Base-by-base conservation (phyloP, 2,113 vertebrate species). In the Mixornis gularis region DNA sequence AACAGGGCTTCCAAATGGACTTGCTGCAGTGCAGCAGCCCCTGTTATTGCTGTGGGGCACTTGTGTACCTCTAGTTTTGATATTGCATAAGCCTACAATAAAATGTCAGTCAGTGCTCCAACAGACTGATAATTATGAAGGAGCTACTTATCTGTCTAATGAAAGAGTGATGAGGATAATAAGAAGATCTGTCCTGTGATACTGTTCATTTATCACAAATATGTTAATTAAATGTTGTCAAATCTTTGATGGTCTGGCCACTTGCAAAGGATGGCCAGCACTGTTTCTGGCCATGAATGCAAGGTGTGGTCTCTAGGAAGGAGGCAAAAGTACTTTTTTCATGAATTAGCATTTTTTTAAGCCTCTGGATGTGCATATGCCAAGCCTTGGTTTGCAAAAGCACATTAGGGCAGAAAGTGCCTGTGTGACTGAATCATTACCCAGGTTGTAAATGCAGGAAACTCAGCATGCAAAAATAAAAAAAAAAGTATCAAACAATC, bases 201-300 rank as follows among this genome's bases (percentile, higher is more conserved):
- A 59, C 30, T 17, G 14, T 30, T 34, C 71, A 81, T 92, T 88
- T 90, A 90, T 93, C 77, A 93, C 15, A 21, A 66, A 83, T 40
- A 59, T 56, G n/a, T 86, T 92, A 94, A 95, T 95, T 62, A 86
- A 66, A 48, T 86, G 70, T 74, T 87, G 38, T 68, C 71, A 52
- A 71, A 88, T 88, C 69, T 78, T 88, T 63, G 58, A 63, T 70
- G n/a, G 24, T 52, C 60, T 74, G 76, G 14, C 36, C 60, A 24
- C 60, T 90, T 90, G 36, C 52, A 88, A 66, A 68, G 27, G 26
- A 52, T 5, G 1, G 5, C 24, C 17, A 17, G 44, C 59, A 40
- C 24, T 44, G 19, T 36, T 85, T 74, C 60, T 78, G 44, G 22
- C 79, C 36, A 16, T 2, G 11, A 73, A 26, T 27, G 6, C 13